Evolutionary conservation across 2,113 vertebrate species (phyloP).

Genomic region (Pterophyllum scalare): DNA sequence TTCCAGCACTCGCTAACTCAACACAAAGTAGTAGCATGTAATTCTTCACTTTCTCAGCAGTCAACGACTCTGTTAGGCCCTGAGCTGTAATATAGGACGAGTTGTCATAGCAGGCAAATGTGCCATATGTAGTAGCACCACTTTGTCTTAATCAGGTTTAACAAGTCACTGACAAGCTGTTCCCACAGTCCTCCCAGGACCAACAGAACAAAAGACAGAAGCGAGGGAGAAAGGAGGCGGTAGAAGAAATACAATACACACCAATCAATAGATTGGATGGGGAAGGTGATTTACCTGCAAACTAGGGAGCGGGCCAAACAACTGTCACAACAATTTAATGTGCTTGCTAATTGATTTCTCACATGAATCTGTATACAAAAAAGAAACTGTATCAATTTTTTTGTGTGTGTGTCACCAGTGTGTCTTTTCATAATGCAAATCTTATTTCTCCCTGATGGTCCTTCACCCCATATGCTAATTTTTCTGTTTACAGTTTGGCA

Average conservation of each 20-base stretch:
- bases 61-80: neutral
- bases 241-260: constrained; percentile 33
- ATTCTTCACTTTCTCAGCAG: neutral
- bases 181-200: constrained; percentile 28
- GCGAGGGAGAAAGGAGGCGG: neutral
- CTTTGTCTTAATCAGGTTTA: constrained; percentile 39
- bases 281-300: constrained; percentile 9
- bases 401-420: neutral
- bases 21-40: neutral
- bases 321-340: constrained; percentile 20
- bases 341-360: constrained; percentile 9
- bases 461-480: neutral
- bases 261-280: constrained; percentile 29
- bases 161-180: constrained; percentile 31
- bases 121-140: neutral
- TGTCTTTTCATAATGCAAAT: neutral
- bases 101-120: constrained; percentile 20
- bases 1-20: neutral
- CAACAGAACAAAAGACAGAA: constrained; percentile 19
- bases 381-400: neutral
- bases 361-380: neutral
- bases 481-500: constrained; percentile 13
- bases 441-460: neutral
- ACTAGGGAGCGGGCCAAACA: constrained; percentile 1
- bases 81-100: neutral